Evolutionary conservation across 2,888 invertebrate species (phyloP).

Genomic region (Coleophora flavipennella): DNA sequence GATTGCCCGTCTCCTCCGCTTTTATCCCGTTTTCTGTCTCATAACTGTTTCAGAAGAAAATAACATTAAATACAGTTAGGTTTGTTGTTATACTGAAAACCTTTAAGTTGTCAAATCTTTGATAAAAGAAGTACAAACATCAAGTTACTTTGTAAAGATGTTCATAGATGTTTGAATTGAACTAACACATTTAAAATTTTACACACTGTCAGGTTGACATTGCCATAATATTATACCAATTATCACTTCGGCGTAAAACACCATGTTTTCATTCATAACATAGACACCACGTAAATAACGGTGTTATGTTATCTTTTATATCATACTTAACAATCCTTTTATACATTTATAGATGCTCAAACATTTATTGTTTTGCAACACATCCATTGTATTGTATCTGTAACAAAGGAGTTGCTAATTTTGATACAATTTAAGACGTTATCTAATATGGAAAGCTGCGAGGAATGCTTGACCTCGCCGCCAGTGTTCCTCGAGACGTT

Average conservation of each 20-base stretch:
- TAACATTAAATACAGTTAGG: too few relatives aligned
- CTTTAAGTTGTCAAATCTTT: too few relatives aligned
- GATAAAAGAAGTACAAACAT: too few relatives aligned
- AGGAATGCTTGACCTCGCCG: constrained; percentile 1
- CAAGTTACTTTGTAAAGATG: too few relatives aligned
- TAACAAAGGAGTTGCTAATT: constrained; percentile 6
- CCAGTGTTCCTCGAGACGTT: neutral
- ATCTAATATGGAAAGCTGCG: constrained; percentile 3
- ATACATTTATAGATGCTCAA: neutral
- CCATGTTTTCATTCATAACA: constrained; percentile 3
- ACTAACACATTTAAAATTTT: neutral
- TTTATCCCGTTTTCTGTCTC: constrained; percentile 88
- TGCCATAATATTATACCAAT: constrained; percentile 5
- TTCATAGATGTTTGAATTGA: neutral
- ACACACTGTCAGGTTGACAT: constrained; percentile 2
- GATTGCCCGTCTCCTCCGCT: constrained; percentile 82
- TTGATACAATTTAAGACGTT: constrained; percentile 6
- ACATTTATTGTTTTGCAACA: neutral
- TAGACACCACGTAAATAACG: neutral
- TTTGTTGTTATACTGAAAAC: too few relatives aligned
- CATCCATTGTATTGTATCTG: too few relatives aligned
- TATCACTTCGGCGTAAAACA: constrained; percentile 3
- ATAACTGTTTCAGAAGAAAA: constrained; percentile 67
- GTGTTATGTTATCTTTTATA: neutral
- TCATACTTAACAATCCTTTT: neutral